Evolutionary conservation across 2,888 invertebrate genomes (phyloP), one percentile per base, ranked within the genome.

Genomic region (Callosobruchus maculatus): DNA sequence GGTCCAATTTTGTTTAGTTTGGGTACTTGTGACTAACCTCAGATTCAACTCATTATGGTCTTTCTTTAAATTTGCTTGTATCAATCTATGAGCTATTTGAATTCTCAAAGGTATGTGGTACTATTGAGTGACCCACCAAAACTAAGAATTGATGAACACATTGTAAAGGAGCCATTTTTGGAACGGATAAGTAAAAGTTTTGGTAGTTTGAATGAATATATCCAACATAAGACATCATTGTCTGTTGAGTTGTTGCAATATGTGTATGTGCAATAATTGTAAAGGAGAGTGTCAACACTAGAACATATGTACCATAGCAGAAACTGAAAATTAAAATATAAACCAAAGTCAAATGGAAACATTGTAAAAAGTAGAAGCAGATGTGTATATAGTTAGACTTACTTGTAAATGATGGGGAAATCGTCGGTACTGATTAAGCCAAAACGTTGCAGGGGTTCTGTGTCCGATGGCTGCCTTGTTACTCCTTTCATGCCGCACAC

Each of bases 401-500:
- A 95, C 95, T 94, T 94, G 91, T 95, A 95, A 80, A 93, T 90
- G 72, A 92, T 90, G 20, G 95, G 95, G 85, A 95, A 92, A 88
- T 95, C 94, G 78, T 94, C 93, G 22, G 92, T 90, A 89, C 92
- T 93, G 85, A 97, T 94, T 75, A 96, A 91, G 80, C 97, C 97
- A 79, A 96, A 90, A 77, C 94, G 91, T 77, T 93, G 91, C 86
- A 92, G 92, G 81, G 92, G 91, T 79, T 91, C 91, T 75, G 93
- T 92, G 83, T 92, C 92, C 82, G 92, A 91, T 22, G 93, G 90
- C 77, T 90, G 90, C 83, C 93, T 90, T 81, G 93, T 91, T 80
- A 92, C 89, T 77, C 94, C 94, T 88, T 95, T 93, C 94, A 96
- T 95, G 86, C 95, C 95, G 86, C 94, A 92, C 82, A 94, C 93